These are phyloP conservation scores for Falco biarmicus DNA, from an alignment of 2,797 vertebrate species.

Conservation along the genomic window DNA sequence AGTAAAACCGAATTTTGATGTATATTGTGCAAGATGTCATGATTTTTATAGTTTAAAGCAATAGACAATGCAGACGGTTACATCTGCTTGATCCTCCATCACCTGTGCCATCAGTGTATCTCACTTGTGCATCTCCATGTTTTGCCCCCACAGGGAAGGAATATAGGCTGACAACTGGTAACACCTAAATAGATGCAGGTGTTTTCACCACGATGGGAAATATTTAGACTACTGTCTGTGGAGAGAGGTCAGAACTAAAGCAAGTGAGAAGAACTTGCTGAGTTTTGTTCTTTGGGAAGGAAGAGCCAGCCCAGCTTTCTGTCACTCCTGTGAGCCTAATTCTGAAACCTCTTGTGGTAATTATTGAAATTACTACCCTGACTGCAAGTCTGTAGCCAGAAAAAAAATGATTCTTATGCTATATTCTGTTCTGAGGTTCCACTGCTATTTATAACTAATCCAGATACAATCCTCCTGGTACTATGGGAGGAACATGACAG, in stretches of 20 bases:
- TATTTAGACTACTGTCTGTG: slow-evolving; percentile 53
- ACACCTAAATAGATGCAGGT: slow-evolving; percentile 10
- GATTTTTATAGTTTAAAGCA: neutral
- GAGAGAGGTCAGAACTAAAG: slow-evolving; percentile 54
- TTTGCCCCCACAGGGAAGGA: slow-evolving; percentile 6
- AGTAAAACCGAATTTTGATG: neutral
- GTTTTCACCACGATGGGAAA: slow-evolving; percentile 51
- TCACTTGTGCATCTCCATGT: neutral
- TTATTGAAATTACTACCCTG: slow-evolving; percentile 44
- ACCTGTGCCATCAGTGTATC: neutral
- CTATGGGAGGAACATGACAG: slow-evolving; percentile 49
- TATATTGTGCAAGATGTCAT: neutral
- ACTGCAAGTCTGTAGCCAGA: slow-evolving; percentile 37
- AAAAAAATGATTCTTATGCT: slow-evolving; percentile 28
- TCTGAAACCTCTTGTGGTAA: slow-evolving; percentile 30
- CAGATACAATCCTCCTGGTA: slow-evolving; percentile 53
- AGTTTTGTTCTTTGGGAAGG: slow-evolving; percentile 46
- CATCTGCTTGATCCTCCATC: slow-evolving; percentile 6
- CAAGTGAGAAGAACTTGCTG: slow-evolving; percentile 34
- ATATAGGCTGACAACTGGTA: neutral
- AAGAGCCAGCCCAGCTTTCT: slow-evolving; percentile 36
- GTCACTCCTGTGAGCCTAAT: neutral
- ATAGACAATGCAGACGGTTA: neutral
- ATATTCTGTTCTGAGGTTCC: slow-evolving; percentile 23
- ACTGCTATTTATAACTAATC: slow-evolving; percentile 71